Evolutionary conservation across 2,113 vertebrate genomes (phyloP).

Genomic region (Plecturocebus donacophilus): DNA sequence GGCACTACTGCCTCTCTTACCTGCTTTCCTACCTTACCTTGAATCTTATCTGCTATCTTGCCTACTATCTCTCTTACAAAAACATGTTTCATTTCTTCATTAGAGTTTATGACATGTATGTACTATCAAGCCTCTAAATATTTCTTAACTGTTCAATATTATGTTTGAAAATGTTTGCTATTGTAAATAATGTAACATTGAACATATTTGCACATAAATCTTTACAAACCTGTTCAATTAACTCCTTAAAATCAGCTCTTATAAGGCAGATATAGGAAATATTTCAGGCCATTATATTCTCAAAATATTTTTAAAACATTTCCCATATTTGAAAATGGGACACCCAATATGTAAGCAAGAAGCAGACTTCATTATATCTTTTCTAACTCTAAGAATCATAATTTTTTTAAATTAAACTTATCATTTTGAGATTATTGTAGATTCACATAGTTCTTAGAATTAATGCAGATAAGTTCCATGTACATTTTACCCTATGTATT

Average conservation of each 20-base stretch:
- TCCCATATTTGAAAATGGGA: neutral
- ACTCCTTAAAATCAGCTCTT: neutral
- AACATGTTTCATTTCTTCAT: neutral
- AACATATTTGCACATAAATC: neutral
- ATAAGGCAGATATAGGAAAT: neutral
- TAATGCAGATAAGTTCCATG: neutral
- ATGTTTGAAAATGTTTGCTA: neutral
- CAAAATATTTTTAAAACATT: slow-evolving; percentile 20
- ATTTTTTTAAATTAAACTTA: neutral
- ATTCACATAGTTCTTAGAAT: neutral
- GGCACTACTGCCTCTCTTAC: neutral
- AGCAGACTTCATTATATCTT: neutral
- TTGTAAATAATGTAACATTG: neutral
- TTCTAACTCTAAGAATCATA: neutral
- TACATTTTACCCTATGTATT: neutral
- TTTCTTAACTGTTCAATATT: neutral
- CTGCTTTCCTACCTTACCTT: neutral
- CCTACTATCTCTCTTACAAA: neutral
- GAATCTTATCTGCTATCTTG: neutral
- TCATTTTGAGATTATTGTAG: neutral
- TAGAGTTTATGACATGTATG: neutral
- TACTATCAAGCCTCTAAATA: neutral
- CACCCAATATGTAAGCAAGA: neutral
- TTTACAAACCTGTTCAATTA: neutral
- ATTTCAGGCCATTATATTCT: neutral